Evolutionary conservation across 2,888 invertebrate genomes (phyloP), one percentile per base, ranked within the genome.

Genomic region (Gymnoscelis rufifasciata): DNA sequence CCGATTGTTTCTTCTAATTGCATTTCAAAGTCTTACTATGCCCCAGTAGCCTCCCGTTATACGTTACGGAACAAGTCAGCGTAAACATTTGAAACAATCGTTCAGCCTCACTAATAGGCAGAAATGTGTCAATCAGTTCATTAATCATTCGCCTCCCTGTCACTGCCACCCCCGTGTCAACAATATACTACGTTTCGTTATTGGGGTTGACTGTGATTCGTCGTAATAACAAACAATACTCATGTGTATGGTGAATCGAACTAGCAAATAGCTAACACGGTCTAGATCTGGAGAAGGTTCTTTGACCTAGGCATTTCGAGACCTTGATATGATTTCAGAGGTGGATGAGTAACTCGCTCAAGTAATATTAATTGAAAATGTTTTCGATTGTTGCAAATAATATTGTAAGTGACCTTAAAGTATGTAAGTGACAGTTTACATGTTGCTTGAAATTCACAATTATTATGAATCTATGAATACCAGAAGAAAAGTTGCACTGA

Each of bases 151-250:
- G 60, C 64, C 63, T 57, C 56, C 52, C 49, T 45, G 50, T 51
- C 46, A 57, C 56, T 51, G 55, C 60, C 57, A 53, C 57, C 59
- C 65, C 61, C 62, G 65, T 78, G 77, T 78, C 78, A 78, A 78
- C 79, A 76, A 75, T 76, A 72, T 75, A 75, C 75, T 72, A 70
- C 66, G 63, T 69, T 69, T 70, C 71, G 71, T 79, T 78, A 77
- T 77, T 74, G 66, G 68, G 62, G 62, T 63, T 62, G 59, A 58
- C 57, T 15, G 11, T 6, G 10, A 35, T 35, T 35, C 35, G 11
- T 35, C 53, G 47, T 58, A 53, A 57, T 40, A 43, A 42, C 39
- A 35, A 35, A 49, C 35, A 28, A 47, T 29, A 31, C 37, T 30
- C 45, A 38, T 28, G n/a, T 43, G 39, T 11, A 39, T 38, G 44